These are phyloP conservation scores for Augiades crinisus DNA, from an alignment of 2,888 invertebrate species.

Conservation along the genomic window DNA sequence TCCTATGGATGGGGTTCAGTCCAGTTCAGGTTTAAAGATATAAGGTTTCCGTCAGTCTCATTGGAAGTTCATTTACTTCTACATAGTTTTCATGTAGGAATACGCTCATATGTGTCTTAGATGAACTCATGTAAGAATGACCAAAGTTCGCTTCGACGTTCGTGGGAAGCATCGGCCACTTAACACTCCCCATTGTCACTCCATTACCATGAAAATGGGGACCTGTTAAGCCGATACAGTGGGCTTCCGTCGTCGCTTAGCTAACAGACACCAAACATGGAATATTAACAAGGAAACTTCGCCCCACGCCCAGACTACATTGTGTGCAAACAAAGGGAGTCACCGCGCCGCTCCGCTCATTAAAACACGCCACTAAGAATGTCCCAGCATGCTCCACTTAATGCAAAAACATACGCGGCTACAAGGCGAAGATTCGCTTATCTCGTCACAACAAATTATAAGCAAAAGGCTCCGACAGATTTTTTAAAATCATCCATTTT, in stretches of 20 bases:
- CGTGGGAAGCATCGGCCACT: background rate
- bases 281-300: conserved; percentile 49
- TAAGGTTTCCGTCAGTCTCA: no score
- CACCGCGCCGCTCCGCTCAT: conserved; percentile 45
- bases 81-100: no score
- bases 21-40: no score
- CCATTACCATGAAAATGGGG: conserved; percentile 19
- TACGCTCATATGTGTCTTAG: no score
- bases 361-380: conserved; percentile 35
- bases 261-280: conserved; percentile 39
- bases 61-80: no score
- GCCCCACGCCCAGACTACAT: conserved; percentile 46
- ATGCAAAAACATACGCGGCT: background rate
- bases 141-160: background rate
- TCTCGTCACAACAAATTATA: no score
- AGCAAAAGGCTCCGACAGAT: no score
- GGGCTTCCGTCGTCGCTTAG: conserved; percentile 29
- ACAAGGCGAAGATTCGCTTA: no score
- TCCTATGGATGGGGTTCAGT: no score
- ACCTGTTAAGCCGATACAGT: conserved; percentile 29
- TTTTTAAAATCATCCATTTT: no score
- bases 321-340: conserved; percentile 52
- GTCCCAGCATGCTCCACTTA: conserved; percentile 24
- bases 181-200: conserved; percentile 3
- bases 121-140: background rate